Conservation (phyloP, 2,888 invertebrate genomes). For the Drosophila heteroneura region DNA sequence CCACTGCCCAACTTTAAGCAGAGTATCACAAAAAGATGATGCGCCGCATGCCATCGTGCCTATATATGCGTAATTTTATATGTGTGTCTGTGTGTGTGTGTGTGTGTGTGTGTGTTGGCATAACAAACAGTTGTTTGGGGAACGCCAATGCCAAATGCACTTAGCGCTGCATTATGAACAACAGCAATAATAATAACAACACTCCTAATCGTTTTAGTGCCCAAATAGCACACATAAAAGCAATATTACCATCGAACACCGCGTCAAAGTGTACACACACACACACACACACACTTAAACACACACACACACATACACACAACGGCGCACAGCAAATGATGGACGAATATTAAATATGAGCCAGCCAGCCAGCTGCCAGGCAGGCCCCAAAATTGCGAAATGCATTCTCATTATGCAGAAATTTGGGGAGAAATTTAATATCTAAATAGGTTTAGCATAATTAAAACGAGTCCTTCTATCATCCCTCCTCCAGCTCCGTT, state of each 20-base stretch:
- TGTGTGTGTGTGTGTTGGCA: conserved; percentile 5
- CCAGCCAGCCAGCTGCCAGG: background rate
- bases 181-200: conserved; percentile 33
- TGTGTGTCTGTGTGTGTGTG: conserved; percentile 5
- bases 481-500: background rate
- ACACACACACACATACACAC: background rate
- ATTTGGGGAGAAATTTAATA: conserved; percentile 31
- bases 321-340: conserved; percentile 6
- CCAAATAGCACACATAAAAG: conserved; percentile 35
- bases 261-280: conserved; percentile 19
- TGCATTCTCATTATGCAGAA: conserved; percentile 39
- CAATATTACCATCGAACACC: conserved; percentile 31
- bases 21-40: conserved; percentile 6
- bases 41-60: background rate
- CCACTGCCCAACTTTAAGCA: background rate
- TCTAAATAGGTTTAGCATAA: conserved; percentile 27
- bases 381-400: conserved; percentile 21
- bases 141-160: conserved; percentile 32
- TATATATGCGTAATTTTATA: background rate
- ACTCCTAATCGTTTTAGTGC: conserved; percentile 55
- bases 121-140: conserved; percentile 37
- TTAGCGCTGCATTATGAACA: conserved; percentile 32
- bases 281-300: background rate
- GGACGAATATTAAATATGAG: conserved; percentile 33
- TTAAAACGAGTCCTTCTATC: conserved; percentile 18